Conservation (phyloP, 2,797 vertebrate species). For the Orestias chungarensis region DNA sequence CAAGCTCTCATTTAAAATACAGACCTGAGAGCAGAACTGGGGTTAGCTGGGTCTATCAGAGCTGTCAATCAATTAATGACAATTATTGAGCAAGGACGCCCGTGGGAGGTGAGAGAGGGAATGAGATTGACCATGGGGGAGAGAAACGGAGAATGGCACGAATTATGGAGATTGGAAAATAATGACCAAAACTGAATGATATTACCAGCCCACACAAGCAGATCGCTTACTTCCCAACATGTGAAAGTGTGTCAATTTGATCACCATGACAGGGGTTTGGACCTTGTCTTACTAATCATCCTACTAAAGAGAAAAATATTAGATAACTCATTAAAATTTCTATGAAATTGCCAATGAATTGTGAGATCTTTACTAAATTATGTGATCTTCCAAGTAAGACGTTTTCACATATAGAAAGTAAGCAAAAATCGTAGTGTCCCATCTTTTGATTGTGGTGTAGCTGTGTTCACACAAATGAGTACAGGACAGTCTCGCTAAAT, state of each 20-base stretch:
- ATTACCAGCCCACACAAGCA: slow-evolving; percentile 79
- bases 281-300: slow-evolving; percentile 50
- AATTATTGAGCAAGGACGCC: slow-evolving; percentile 98
- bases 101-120: slow-evolving; percentile 82
- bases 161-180: slow-evolving; percentile 86
- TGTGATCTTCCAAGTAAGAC: slow-evolving; percentile 30
- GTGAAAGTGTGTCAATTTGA: slow-evolving; percentile 57
- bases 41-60: slow-evolving; percentile 97
- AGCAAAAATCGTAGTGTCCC: slow-evolving; percentile 62
- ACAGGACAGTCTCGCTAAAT: slow-evolving; percentile 72
- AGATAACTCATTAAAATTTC: slow-evolving; percentile 37
- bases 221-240: slow-evolving; percentile 68
- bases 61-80: slow-evolving; percentile 99
- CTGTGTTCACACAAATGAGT: slow-evolving; percentile 64
- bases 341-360: slow-evolving; percentile 24
- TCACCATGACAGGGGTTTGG: slow-evolving; percentile 49
- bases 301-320: slow-evolving; percentile 39
- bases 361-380: slow-evolving; percentile 43
- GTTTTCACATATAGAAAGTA: slow-evolving; percentile 45
- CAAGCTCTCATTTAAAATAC: slow-evolving; percentile 99
- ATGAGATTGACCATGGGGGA: slow-evolving; percentile 90
- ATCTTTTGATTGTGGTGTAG: slow-evolving; percentile 59
- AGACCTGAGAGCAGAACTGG: slow-evolving; percentile 92
- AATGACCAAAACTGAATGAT: slow-evolving; percentile 81
- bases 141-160: slow-evolving; percentile 84